phyloP scores from a whole-genome alignment of 2,888 invertebrate species.

The Polydesmus complanatus region DNA sequence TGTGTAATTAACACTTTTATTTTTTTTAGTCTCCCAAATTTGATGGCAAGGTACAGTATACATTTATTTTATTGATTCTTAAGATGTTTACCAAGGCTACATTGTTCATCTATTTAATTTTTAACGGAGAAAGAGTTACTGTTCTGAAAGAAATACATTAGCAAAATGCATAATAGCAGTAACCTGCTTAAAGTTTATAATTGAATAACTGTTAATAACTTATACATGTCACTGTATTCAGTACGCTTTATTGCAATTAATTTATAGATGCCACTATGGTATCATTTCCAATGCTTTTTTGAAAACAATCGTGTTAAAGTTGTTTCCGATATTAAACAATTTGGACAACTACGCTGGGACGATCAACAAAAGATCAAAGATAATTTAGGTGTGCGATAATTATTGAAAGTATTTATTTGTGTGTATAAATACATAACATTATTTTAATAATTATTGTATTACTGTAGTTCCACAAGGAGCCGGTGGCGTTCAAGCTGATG shows the following conservation, averaged over 20 bases:
- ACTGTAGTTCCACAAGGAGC: constrained; percentile 8
- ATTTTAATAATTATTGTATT: background rate
- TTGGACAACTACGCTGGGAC: constrained; percentile 58
- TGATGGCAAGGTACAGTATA: constrained; percentile 56
- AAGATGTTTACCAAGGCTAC: too few species aligned
- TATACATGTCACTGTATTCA: too few species aligned
- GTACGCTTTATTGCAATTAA: too few species aligned
- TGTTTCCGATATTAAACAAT: constrained; percentile 63
- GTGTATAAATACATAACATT: background rate
- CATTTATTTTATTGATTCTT: background rate
- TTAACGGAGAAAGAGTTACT: too few species aligned
- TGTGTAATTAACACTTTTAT: background rate
- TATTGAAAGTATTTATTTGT: background rate
- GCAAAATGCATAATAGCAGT: too few species aligned
- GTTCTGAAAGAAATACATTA: too few species aligned
- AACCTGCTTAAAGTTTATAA: too few species aligned
- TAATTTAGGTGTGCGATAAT: constrained; percentile 44
- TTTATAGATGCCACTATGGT: constrained; percentile 57
- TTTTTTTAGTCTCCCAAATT: constrained; percentile 57
- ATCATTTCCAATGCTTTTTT: constrained; percentile 77
- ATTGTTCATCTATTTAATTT: too few species aligned
- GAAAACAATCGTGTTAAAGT: constrained; percentile 57
- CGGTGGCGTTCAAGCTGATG: constrained; percentile 6
- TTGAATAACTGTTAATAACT: too few species aligned
- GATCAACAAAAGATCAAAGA: constrained; percentile 68